These are phyloP conservation scores for Cheilosia variabilis DNA, from an alignment of 2,888 invertebrate genomes.

Conservation along the genomic window DNA sequence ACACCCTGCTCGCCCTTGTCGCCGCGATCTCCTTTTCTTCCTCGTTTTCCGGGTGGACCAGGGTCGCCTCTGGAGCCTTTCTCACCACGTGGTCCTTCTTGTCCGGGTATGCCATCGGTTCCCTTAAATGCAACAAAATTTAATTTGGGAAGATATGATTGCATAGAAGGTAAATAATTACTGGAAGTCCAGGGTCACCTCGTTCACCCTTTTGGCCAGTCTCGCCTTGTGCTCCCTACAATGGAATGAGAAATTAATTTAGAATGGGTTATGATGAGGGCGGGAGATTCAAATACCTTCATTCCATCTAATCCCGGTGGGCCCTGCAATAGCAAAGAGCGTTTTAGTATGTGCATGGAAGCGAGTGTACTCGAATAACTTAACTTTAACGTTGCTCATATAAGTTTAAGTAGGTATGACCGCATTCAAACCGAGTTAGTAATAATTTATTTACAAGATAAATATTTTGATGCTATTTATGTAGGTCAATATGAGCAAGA, in stretches of 20 bases:
- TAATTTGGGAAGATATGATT: conserved; percentile 60
- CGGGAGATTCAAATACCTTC: conserved; percentile 88
- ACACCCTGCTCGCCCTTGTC: conserved; percentile 98
- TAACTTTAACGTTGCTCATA: conserved; percentile 16
- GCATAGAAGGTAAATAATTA: conserved; percentile 85
- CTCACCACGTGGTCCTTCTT: conserved; percentile 96
- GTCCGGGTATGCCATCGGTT: conserved; percentile 96
- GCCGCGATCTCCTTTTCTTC: conserved; percentile 95
- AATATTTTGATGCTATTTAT: background rate
- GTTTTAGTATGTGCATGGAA: conserved; percentile 67
- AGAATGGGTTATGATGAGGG: conserved; percentile 74
- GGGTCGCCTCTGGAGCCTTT: conserved; percentile 91
- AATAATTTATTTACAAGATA: background rate
- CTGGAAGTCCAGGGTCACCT: conserved; percentile 96
- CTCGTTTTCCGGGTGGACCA: conserved; percentile 94
- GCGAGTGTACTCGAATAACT: conserved; percentile 16
- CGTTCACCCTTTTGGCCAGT: conserved; percentile 96
- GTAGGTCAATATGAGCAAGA: no score
- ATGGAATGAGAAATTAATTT: conserved; percentile 22
- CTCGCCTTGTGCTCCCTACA: conserved; percentile 96
- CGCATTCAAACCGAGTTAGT: conserved; percentile 27
- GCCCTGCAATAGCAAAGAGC: conserved; percentile 86
- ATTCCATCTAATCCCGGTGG: conserved; percentile 97
- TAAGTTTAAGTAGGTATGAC: background rate
- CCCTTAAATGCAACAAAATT: conserved; percentile 86